Evolutionary conservation across 2,888 invertebrate genomes (phyloP).

Genomic region (Pemphredon lugubris): DNA sequence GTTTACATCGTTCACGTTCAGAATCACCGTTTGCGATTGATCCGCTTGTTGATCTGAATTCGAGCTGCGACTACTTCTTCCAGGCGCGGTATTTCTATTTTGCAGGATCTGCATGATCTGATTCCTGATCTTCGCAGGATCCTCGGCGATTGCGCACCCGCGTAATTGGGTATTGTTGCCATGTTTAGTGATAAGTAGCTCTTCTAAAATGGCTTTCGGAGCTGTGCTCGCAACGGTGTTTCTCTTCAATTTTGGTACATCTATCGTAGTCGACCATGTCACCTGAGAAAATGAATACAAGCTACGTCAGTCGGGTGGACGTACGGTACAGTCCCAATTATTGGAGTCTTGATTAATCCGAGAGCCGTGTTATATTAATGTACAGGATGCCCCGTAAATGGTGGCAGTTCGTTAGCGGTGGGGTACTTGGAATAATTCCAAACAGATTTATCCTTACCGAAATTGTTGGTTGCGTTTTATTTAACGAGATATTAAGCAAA

Average conservation of each 20-base stretch:
- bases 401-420: too few species aligned
- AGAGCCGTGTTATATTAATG: too few species aligned
- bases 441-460: too few species aligned
- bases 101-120: constrained; percentile 22
- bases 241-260: constrained; percentile 1
- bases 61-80: not conserved
- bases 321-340: too few species aligned
- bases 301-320: too few species aligned
- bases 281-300: not conserved
- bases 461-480: too few species aligned
- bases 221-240: not conserved
- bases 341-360: too few species aligned
- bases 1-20: constrained; percentile 42
- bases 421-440: too few species aligned
- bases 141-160: not conserved
- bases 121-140: constrained; percentile 10
- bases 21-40: constrained; percentile 35
- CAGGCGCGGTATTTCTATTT: not conserved
- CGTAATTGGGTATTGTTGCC: constrained; percentile 9
- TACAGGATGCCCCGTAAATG: too few species aligned
- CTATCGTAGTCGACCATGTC: not conserved
- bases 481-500: too few species aligned
- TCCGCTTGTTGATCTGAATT: constrained; percentile 48
- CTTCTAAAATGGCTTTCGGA: constrained; percentile 6
- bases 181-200: constrained; percentile 15